A percentile compares a stretch with the other conserved stretches of the same genome.
These are phyloP conservation scores for Percina caprodes DNA, from an alignment of 2,113 vertebrate species.

Conservation along the genomic window DNA sequence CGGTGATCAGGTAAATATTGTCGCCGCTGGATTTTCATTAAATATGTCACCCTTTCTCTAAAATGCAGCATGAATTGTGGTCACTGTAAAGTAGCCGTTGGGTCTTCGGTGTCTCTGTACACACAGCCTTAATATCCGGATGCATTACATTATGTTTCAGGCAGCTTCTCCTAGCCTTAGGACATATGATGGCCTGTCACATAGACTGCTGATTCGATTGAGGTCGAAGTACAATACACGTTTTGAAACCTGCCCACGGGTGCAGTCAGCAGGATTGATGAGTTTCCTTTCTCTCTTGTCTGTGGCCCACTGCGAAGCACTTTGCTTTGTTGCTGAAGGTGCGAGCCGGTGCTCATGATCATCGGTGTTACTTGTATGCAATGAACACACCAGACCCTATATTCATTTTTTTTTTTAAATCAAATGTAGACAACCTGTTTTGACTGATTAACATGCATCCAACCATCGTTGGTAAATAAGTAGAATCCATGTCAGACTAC, in stretches of 20 bases:
- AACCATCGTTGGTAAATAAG: background rate
- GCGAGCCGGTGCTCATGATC: background rate
- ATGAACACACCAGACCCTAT: background rate
- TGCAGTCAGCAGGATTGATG: conserved; percentile 54
- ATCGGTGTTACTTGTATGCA: background rate
- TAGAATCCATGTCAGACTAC: background rate
- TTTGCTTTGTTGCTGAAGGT: conserved; percentile 14
- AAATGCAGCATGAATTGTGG: conserved; percentile 8
- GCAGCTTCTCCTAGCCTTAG: conserved; percentile 14
- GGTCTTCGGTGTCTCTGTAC: conserved; percentile 18
- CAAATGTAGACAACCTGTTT: background rate
- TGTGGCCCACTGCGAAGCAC: conserved; percentile 32
- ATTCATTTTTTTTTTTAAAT: background rate
- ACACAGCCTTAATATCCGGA: background rate
- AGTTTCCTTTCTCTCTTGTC: conserved; percentile 37
- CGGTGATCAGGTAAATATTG: background rate
- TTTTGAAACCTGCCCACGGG: conserved; percentile 50
- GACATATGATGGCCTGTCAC: conserved; percentile 29
- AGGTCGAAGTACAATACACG: conserved; percentile 74
- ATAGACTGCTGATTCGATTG: conserved; percentile 51
- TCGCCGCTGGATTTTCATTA: background rate
- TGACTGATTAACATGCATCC: background rate
- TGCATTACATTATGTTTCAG: conserved; percentile 6
- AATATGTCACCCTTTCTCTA: background rate
- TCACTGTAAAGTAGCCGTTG: conserved; percentile 5